Percentiles rank a stretch among this genome's conserved stretches.
Evolutionary conservation across 1,140 invertebrate genomes (phyloP).

Genomic region (Chrysoperla carnea): DNA sequence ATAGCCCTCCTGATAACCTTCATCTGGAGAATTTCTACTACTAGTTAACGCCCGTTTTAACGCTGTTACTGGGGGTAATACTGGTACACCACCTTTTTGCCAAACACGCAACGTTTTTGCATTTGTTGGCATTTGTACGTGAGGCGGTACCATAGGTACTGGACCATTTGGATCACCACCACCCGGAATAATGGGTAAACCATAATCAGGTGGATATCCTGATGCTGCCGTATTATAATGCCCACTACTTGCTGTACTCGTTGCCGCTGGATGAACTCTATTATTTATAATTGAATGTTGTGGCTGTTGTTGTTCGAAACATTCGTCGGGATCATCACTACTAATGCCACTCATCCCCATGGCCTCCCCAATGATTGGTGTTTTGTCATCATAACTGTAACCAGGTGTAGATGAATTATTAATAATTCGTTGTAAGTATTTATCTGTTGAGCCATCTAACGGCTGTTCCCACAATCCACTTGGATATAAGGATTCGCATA

Average conservation of each 20-base stretch:
- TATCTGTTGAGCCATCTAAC: conserved; percentile 25
- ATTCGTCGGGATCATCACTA: conserved; percentile 22
- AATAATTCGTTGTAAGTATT: conserved; percentile 26
- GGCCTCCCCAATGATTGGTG: conserved; percentile 50
- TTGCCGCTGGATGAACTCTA: conserved; percentile 21
- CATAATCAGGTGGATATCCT: conserved; percentile 60
- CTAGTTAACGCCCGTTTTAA: conserved; percentile 59
- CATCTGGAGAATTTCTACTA: conserved; percentile 69
- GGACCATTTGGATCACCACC: conserved; percentile 16
- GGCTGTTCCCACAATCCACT: conserved; percentile 45
- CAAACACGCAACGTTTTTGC: conserved; percentile 67
- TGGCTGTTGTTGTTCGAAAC: conserved; percentile 8
- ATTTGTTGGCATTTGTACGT: conserved; percentile 24
- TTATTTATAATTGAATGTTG: conserved; percentile 2
- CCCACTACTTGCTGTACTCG: conserved; percentile 32
- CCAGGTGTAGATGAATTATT: conserved; percentile 26
- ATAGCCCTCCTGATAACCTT: conserved; percentile 81
- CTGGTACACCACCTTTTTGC: conserved; percentile 64
- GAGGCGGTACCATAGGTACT: conserved; percentile 13
- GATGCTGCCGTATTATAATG: conserved; percentile 21
- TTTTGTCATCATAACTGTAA: conserved; percentile 47
- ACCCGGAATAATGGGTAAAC: conserved; percentile 42
- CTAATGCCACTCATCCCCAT: conserved; percentile 27
- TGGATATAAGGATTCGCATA: conserved; percentile 47
- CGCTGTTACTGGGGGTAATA: conserved; percentile 61